Base-by-base conservation (phyloP, 2,797 vertebrate genomes). In the Acanthopagrus latus region DNA sequence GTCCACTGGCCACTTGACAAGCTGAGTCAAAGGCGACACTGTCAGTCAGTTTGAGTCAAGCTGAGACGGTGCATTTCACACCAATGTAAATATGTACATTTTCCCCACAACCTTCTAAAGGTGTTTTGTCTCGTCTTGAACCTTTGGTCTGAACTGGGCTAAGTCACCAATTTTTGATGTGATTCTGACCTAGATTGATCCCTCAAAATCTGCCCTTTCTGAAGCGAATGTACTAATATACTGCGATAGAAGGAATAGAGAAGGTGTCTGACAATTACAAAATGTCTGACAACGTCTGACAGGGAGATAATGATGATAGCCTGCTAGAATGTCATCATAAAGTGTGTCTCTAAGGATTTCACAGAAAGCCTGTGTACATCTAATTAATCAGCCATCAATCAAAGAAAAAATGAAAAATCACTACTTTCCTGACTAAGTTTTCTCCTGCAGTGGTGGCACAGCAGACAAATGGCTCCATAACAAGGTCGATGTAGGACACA, bases 301-400 rank as follows among this genome's bases (percentile, higher is more conserved):
- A 73, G 55, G 33, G 56, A 71, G 52, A 80, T 82, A 77, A 80
- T 80, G 69, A 82, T 66, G 47, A 71, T 74, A 66, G 59, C 27
- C 27, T 75, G 46, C 50, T 63, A 47, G 60, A 56, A 64, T 41
- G 65, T 76, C 38, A 80, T 70, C 50, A 74, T 58, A 54, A 68
- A 59, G 7, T 12, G 41, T 11, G 44, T 71, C 74, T 81, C 56
- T 44, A 55, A 71, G 57, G 52, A 74, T 16, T 64, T 71, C 62
- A 71, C 56, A 48, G 71, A 74, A 63, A 66, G 62, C 16, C 16
- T 38, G 27, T 71, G 56, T 63, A 70, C n/a, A 4, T 54, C 46
- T 74, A 71, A 74, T 78, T 74, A 74, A 71, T 78, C 60, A 84
- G 38, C 65, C 60, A 73, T 73, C 73, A 80, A 71, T 79, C 69